These are phyloP conservation scores for Poecilia gillii DNA, from an alignment of 2,797 vertebrate species.

Conservation along the genomic window DNA sequence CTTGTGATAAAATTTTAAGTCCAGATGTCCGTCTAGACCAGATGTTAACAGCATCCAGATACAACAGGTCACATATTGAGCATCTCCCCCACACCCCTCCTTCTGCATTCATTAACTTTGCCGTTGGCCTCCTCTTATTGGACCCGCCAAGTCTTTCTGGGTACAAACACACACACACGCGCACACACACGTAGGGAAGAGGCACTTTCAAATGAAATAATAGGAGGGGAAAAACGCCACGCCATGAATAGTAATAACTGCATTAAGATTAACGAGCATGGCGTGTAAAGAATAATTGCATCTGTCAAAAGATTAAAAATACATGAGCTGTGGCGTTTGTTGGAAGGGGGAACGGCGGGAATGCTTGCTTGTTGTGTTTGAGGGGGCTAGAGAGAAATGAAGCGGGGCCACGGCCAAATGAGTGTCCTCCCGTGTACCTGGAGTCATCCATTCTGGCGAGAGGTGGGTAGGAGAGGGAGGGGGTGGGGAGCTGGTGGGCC, in stretches of 20 bases:
- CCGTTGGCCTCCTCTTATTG: constrained; percentile 65
- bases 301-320: constrained; percentile 83
- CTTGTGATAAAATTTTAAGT: too few relatives aligned
- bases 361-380: constrained; percentile 65
- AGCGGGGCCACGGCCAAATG: constrained; percentile 72
- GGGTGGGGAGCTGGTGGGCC: constrained; percentile 28
- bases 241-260: constrained; percentile 83
- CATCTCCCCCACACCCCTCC: constrained; percentile 25
- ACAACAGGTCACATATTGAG: constrained; percentile 74
- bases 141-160: constrained; percentile 46
- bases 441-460: constrained; percentile 71
- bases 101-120: constrained; percentile 65
- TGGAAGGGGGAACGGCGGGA: constrained; percentile 51
- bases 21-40: constrained; percentile 32
- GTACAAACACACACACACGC: constrained; percentile 26
- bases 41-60: constrained; percentile 65
- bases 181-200: constrained; percentile 33
- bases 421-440: constrained; percentile 78
- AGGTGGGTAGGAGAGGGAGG: constrained; percentile 39
- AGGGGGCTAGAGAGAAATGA: constrained; percentile 62
- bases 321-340: constrained; percentile 79
- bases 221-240: constrained; percentile 61
- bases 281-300: constrained; percentile 83
- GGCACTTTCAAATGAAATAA: constrained; percentile 73
- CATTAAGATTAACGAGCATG: constrained; percentile 84